Base-by-base conservation (phyloP, 37 sponge, comb jelly and placozoan genomes). In the Ianthella basta region DNA sequence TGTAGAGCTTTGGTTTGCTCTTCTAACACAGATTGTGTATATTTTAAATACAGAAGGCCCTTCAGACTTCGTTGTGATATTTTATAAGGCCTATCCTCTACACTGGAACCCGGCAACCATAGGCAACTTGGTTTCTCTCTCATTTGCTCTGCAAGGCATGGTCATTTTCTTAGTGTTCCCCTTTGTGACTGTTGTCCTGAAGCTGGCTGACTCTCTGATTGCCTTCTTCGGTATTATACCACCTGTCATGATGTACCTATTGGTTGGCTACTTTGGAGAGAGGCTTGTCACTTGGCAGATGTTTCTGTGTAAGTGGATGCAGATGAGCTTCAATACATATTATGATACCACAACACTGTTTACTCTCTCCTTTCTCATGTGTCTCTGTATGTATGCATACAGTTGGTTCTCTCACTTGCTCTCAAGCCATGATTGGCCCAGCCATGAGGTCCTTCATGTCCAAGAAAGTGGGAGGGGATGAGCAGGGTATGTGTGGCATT, bases 181-280 rank as follows among this genome's bases (percentile, higher is more conserved):
- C 23, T 61, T 92, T 53, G 23, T 41, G n/a, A 34, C 82, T 63
- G 68, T 81, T 14, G 54, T 72, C 4, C 41, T 85, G 18, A 82
- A 82, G 60, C 54, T 88, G 1, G 83, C 88, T n/a, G 92, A 92
- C 40, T 21, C 86, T 18, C 55, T 87, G 27, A 88, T 92, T 23
- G 60, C 82, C 0, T 20, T 88, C 4, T 57, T 92, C 25, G 82
- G 89, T 0, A 20, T 88, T 25, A 10, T 68, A 0, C 59, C 86
- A 30, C 55, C 56, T 59, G 38, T 39, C 30, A 56, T 41, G 25
- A 82, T 82, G 57, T 36, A 85, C 50, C 25, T 88, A 0, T 61
- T 88, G 3, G 82, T 56, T 0, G 79, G 66, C 4, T 79, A 80
- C 37, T 50, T 59, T 25, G 10, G 55, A 34, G 21, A 34, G 23